Percentiles rank a stretch among this genome's conserved stretches.
Conservation (phyloP, 2,888 invertebrate genomes). For the Phymatocera aterrima region DNA sequence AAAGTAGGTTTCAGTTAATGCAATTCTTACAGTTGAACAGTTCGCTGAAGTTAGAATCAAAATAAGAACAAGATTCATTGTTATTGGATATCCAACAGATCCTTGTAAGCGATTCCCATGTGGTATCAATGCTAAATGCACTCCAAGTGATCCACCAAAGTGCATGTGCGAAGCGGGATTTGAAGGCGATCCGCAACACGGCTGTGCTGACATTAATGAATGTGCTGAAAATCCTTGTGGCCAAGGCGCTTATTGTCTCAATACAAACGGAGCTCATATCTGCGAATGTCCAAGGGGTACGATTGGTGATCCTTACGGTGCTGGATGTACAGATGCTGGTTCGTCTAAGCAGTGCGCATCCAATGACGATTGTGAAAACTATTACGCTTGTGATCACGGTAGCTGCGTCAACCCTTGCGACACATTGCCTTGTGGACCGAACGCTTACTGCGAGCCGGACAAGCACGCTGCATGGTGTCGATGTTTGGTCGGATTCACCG, state of each 20-base stretch:
- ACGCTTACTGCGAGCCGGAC: conserved; percentile 92
- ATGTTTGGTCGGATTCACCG: conserved; percentile 88
- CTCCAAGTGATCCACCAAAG: conserved; percentile 91
- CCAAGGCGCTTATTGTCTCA: conserved; percentile 92
- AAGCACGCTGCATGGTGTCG: conserved; percentile 93
- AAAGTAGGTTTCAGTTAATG: conserved; percentile 77
- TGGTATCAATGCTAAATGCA: conserved; percentile 93
- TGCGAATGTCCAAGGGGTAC: conserved; percentile 91
- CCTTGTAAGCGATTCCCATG: conserved; percentile 94
- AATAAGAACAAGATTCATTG: not conserved
- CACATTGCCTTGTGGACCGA: conserved; percentile 86
- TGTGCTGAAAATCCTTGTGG: conserved; percentile 90
- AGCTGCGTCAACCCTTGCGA: conserved; percentile 90
- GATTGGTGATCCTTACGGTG: conserved; percentile 90
- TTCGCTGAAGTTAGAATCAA: not conserved
- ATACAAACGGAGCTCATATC: conserved; percentile 89
- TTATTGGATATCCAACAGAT: conserved; percentile 64
- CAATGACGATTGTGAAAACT: conserved; percentile 88
- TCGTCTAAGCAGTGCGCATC: conserved; percentile 82
- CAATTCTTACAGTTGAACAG: not conserved
- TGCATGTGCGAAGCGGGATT: conserved; percentile 93
- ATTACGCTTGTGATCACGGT: conserved; percentile 86
- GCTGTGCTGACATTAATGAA: conserved; percentile 91
- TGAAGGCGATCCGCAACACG: conserved; percentile 90
- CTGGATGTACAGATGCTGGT: conserved; percentile 81